These are phyloP conservation scores for Zosterops hypoxanthus DNA, from an alignment of 2,113 vertebrate species.

Conservation along the genomic window DNA sequence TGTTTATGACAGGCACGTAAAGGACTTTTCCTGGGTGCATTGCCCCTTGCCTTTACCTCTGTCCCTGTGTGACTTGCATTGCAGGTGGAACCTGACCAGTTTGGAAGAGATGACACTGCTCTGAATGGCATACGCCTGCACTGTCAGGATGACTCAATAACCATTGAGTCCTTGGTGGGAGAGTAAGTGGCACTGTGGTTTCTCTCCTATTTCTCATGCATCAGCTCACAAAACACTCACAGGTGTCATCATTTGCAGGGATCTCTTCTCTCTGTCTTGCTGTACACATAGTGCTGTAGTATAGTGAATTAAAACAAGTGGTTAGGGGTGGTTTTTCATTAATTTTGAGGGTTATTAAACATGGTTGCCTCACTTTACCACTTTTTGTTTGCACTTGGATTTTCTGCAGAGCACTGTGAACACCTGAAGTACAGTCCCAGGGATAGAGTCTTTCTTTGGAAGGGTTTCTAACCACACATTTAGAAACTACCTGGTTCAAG, in stretches of 20 bases:
- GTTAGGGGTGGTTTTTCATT: not conserved
- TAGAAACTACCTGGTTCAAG: not conserved
- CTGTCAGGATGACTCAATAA: not conserved
- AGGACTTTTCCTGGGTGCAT: not conserved
- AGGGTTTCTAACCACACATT: not conserved
- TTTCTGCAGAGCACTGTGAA: not conserved
- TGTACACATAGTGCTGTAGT: not conserved
- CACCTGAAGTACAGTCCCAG: not conserved
- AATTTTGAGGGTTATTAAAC: not conserved
- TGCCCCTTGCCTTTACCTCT: not conserved
- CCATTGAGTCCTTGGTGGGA: not conserved
- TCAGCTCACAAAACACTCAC: not conserved
- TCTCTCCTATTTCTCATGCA: not conserved
- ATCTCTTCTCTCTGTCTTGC: not conserved
- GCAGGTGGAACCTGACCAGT: not conserved
- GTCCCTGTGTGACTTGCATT: not conserved
- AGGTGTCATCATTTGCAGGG: not conserved
- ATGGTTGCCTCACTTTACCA: accelerated
- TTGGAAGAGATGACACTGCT: not conserved
- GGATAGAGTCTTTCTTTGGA: not conserved
- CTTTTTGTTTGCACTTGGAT: not conserved
- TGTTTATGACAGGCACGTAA: not conserved
- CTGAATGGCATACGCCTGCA: not conserved
- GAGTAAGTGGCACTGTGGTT: not conserved
- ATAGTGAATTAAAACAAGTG: not conserved